Evolutionary conservation across 2,113 vertebrate species (phyloP), one percentile per base, ranked within the genome.

Genomic region (Stercorarius parasiticus): DNA sequence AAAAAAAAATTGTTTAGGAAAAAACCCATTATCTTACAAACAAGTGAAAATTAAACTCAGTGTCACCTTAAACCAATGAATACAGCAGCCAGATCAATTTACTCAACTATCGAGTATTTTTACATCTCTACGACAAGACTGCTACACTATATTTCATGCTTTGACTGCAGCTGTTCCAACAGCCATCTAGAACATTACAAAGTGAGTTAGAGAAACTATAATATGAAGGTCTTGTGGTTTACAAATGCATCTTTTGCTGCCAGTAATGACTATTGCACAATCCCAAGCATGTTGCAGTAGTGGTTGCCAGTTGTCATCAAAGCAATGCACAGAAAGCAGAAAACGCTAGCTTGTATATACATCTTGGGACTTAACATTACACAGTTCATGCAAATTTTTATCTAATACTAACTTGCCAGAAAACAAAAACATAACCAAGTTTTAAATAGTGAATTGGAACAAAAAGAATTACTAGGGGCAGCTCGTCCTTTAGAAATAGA

Each of bases 221-320:
- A 91, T 86, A 76, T 50, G 29, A 43, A 76, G 53, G 55, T 93
- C 72, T 86, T 83, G 86, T 90, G 85, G 85, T 90, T 97, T 97
- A 86, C 22, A 89, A 94, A 94, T 65, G 15, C 14, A 83, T 86
- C 71, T 92, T 93, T 92, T 95, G 64, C 77, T 95, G 94, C 93
- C 92, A 95, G 64, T 83, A 96, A 95, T 92, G 88, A 94, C 84
- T 96, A 95, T 96, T 79, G 80, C 95, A 95, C 82, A 91, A 93
- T 94, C 67, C 67, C 64, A 50, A 72, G 64, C 45, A 13, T 22
- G 20, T 84, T 95, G 78, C 83, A 38, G 52, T 18, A 61, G 15
- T 4, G 6, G 8, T 36, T 95, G 62, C 83, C 87, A 94, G 83
- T 77, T 88, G 56, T 43, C 86, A 88, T 94, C 74, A 93, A 84